Evolutionary conservation across 2,797 vertebrate species (phyloP).

Genomic region (Diceros bicornis): DNA sequence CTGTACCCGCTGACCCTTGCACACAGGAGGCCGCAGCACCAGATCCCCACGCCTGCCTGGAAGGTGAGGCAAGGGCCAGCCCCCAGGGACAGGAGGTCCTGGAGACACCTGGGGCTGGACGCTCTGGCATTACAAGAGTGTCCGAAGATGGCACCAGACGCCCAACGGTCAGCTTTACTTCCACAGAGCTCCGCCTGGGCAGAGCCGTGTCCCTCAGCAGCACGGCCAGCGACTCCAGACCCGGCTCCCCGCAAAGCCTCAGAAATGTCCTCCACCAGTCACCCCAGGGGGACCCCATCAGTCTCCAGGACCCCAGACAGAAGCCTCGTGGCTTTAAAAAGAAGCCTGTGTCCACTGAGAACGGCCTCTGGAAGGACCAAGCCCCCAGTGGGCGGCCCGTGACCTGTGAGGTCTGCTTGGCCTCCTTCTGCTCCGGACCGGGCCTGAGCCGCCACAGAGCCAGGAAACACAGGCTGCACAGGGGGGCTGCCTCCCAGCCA

Average conservation of each 20-base stretch:
- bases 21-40: background rate
- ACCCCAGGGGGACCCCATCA: background rate
- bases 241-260: background rate
- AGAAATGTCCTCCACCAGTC: background rate
- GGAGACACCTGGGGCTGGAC: background rate
- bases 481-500: slow-evolving; percentile 75
- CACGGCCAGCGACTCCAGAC: slow-evolving; percentile 19
- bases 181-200: background rate
- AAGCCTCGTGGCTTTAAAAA: background rate
- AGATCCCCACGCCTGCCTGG: background rate
- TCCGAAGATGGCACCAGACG: background rate
- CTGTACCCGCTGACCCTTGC: background rate
- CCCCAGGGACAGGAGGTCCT: background rate
- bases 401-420: slow-evolving; percentile 95
- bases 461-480: slow-evolving; percentile 94
- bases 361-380: slow-evolving; percentile 84
- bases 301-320: slow-evolving; percentile 61
- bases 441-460: slow-evolving; percentile 97
- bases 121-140: background rate
- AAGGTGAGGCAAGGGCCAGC: background rate
- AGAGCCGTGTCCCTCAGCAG: background rate
- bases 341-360: slow-evolving; percentile 78
- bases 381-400: background rate
- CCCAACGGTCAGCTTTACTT: fast-evolving
- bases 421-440: slow-evolving; percentile 95